These are phyloP conservation scores for Subanguina moxae DNA, from an alignment of 1,140 invertebrate genomes.

Conservation along the genomic window DNA sequence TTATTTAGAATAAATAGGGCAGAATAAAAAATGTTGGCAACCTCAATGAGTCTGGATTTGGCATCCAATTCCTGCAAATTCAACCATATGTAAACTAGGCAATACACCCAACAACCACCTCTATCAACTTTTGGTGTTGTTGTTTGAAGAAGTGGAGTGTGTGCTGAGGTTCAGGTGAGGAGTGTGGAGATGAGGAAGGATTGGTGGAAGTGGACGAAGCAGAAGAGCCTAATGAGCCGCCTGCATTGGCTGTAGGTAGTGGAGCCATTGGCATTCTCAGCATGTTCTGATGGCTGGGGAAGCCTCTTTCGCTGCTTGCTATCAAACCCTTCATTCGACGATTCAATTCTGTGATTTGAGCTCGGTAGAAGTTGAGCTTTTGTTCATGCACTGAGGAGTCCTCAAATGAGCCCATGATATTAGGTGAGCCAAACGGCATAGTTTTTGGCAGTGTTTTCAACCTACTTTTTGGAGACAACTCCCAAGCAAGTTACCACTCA, in stretches of 20 bases:
- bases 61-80: slow-evolving; percentile 8
- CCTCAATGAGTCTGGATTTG: slow-evolving; percentile 6
- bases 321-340: slow-evolving; percentile 42
- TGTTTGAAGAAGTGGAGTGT: slow-evolving; percentile 2
- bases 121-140: slow-evolving; percentile 1
- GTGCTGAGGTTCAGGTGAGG: neutral
- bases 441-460: too few species aligned
- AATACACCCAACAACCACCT: neutral
- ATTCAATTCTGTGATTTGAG: slow-evolving; percentile 54
- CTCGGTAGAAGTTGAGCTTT: slow-evolving; percentile 53
- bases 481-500: too few species aligned
- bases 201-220: neutral
- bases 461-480: too few species aligned
- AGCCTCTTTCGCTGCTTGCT: slow-evolving; percentile 10
- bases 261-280: neutral
- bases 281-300: slow-evolving; percentile 14
- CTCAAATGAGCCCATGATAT: slow-evolving; percentile 13
- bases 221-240: neutral
- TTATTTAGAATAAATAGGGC: too few species aligned
- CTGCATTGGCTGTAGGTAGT: neutral
- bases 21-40: too few species aligned
- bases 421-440: too few species aligned
- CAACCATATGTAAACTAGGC: neutral
- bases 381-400: slow-evolving; percentile 56
- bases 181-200: neutral